These are phyloP conservation scores for Phallusia fumigata DNA, from an alignment of 23 tunicate genomes.

Conservation along the genomic window DNA sequence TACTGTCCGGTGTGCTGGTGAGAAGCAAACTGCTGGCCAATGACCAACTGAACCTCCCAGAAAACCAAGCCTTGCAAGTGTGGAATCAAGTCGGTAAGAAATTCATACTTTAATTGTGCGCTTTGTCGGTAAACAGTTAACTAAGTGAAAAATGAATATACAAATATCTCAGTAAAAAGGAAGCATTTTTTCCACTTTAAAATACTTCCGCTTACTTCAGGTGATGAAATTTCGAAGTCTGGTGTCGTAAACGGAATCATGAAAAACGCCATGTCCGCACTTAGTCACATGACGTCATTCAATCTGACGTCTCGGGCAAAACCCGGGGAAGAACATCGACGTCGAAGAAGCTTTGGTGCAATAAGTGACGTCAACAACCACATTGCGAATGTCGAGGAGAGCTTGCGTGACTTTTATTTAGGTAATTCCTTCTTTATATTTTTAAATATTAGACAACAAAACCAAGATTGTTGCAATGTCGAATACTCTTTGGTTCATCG, in stretches of 20 bases:
- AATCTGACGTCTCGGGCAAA: not conserved
- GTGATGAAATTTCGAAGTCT: not conserved
- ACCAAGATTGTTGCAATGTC: too few relatives aligned
- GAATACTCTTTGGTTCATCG: too few relatives aligned
- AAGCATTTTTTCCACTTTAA: not conserved
- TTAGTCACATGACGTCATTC: not conserved
- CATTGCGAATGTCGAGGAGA: not conserved
- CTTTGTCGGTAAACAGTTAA: too few relatives aligned
- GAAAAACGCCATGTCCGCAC: conserved; percentile 1
- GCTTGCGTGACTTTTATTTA: not conserved
- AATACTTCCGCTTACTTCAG: not conserved
- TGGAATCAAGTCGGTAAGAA: conserved; percentile 3
- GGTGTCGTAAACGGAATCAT: not conserved
- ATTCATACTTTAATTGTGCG: too few relatives aligned
- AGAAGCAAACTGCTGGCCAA: not conserved
- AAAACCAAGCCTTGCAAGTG: not conserved
- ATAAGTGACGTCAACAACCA: not conserved
- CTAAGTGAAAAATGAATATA: too few relatives aligned
- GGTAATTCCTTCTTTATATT: too few relatives aligned
- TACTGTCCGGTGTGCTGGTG: not conserved
- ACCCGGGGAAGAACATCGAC: not conserved
- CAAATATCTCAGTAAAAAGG: not conserved
- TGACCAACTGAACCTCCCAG: not conserved
- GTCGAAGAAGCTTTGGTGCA: not conserved
- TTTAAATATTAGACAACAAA: too few relatives aligned